Percentiles rank a stretch among this genome's conserved stretches.
phyloP scores from a whole-genome alignment of 2,113 vertebrate genomes.

The Pterocles orientalis region DNA sequence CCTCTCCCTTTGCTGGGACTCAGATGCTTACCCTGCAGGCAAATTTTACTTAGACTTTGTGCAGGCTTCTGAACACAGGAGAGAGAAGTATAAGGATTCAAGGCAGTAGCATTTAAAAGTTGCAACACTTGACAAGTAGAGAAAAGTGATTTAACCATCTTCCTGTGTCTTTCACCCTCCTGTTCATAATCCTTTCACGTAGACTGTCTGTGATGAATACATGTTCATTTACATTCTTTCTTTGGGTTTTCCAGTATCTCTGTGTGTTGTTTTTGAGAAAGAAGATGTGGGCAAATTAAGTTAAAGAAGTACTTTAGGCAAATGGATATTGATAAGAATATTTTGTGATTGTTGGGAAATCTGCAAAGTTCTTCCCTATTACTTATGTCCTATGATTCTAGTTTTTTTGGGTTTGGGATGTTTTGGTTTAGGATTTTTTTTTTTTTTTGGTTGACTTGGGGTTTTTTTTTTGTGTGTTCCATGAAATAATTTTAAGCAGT shows the following conservation, averaged over 20 bases:
- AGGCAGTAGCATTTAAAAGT: not conserved
- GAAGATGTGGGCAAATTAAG: not conserved
- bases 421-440: not conserved
- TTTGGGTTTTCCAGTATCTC: accelerated
- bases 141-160: not conserved
- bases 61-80: not conserved
- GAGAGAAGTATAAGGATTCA: not conserved
- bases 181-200: not conserved
- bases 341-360: not conserved
- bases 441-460: too few species aligned
- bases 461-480: accelerated
- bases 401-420: accelerated
- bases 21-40: not conserved
- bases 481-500: not conserved
- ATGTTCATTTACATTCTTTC: accelerated
- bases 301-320: not conserved
- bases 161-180: not conserved
- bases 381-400: not conserved
- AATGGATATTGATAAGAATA: not conserved
- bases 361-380: not conserved
- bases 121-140: not conserved
- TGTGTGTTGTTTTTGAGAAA: not conserved
- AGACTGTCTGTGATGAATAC: not conserved
- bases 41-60: not conserved
- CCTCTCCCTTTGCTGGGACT: not conserved